Conservation (phyloP, 2,797 vertebrate species). For the Choloepus didactylus region DNA sequence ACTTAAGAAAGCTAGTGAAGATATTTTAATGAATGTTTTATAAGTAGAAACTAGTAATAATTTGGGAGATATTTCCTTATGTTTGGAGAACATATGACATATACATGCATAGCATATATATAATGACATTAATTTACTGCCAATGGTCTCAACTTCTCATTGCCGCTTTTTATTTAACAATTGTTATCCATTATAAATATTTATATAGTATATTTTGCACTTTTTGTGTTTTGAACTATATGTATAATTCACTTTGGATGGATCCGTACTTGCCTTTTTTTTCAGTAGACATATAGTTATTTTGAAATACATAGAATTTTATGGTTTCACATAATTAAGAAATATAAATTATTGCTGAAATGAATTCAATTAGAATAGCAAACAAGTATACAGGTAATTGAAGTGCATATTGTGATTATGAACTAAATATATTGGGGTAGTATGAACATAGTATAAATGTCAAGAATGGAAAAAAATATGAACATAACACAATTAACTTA, state of each 20-base stretch:
- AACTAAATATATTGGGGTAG: neutral
- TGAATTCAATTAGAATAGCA: neutral
- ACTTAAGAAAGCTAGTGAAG: neutral
- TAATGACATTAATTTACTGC: neutral
- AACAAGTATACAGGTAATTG: neutral
- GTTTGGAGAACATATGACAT: neutral
- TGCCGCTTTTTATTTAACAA: neutral
- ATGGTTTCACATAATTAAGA: neutral
- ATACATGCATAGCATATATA: rapidly evolving
- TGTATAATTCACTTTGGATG: neutral
- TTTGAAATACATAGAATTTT: neutral
- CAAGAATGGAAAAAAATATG: neutral
- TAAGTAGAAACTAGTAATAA: neutral
- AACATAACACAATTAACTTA: neutral
- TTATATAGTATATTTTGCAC: neutral
- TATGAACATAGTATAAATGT: neutral
- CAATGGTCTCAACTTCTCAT: neutral
- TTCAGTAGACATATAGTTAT: neutral
- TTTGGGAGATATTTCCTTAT: neutral
- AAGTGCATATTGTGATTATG: neutral
- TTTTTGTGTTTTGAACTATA: neutral
- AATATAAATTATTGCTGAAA: neutral
- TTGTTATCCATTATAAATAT: neutral
- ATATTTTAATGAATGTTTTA: neutral
- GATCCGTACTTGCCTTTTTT: neutral